Conservation (phyloP, 1,140 invertebrate species). For the Calycopis cecrops region DNA sequence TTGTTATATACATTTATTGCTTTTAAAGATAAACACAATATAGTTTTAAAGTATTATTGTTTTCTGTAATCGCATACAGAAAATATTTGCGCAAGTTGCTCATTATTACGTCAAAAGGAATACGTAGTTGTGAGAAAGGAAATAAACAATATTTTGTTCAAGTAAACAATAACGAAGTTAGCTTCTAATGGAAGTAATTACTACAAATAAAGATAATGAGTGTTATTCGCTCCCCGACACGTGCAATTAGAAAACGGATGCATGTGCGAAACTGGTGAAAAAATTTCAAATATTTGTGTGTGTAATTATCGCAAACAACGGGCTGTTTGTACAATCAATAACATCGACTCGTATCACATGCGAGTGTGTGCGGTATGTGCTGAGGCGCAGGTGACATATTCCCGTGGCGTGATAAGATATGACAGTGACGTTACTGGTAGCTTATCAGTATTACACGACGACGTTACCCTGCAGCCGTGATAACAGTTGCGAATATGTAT, state of each 20-base stretch:
- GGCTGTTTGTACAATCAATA: slow-evolving; percentile 17
- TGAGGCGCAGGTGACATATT: not conserved
- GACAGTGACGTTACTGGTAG: not conserved
- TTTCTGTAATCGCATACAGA: too few species aligned
- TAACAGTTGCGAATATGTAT: slow-evolving; percentile 23
- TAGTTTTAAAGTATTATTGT: too few species aligned
- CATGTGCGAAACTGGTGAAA: slow-evolving; percentile 8
- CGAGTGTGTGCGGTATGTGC: slow-evolving; percentile 8
- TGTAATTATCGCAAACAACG: slow-evolving; percentile 26
- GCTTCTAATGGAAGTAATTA: too few species aligned
- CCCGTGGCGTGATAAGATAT: not conserved
- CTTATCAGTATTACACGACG: not conserved
- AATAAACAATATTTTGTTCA: too few species aligned
- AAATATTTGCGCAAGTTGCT: too few species aligned
- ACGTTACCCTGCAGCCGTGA: slow-evolving; percentile 8
- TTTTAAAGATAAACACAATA: too few species aligned
- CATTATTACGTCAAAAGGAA: too few species aligned
- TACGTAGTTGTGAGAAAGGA: too few species aligned
- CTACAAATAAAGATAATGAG: too few species aligned
- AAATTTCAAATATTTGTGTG: slow-evolving; percentile 29
- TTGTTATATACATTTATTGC: too few species aligned
- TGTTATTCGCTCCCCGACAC: not conserved
- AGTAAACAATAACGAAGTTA: too few species aligned
- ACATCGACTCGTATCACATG: not conserved
- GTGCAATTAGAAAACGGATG: not conserved